Evolutionary conservation across 30 jellyfish, hydroid and myxozoan genomes (phyloP), one percentile per base, ranked within the genome.

Genomic region (Chrysaora quinquecirrha): DNA sequence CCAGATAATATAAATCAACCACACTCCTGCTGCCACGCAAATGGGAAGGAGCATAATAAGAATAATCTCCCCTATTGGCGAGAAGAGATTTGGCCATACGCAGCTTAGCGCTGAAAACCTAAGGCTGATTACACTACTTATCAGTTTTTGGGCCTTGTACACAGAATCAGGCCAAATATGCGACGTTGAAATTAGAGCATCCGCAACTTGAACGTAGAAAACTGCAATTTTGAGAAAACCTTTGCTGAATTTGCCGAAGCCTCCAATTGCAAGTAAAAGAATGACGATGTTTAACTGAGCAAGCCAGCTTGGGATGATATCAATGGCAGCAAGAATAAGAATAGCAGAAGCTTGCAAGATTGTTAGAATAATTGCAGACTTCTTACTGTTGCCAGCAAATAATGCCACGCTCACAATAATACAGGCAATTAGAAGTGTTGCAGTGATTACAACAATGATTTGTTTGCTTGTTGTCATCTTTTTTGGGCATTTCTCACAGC

Each of bases 251-350:
- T 62, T 68, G 2, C 85, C 80, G 38, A 82, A 62, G 27, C 92
- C 92, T 18, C 85, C 92, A 70, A 82, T 71, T 29, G 92, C 18
- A 1, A 82, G 76, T 2, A 82, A 49, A 27, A 68, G 61, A 1
- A 82, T 4, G 1, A 82, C 16, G 4, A 82, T 70, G 65, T 69
- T 82, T 2, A 52, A 16, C 34, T 82, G 85, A 1, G 92, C 92
- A 27, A 82, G 77, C 92, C 92, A 82, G 73, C 92, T 70, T 50
- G 92, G 92, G 1, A 82, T 16, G 19, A 82, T 54, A 16, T 75
- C 80, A 21, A 82, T 1, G 9, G 73, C 62, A 1, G 92, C 92
- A 14, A 82, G 92, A 9, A 82, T 20, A 25, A 82, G 56, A 34
- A 62, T 35, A 14, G 63, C 73, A 18, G 70, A 71, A 0, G 92